Evolutionary conservation across 2,888 invertebrate species (phyloP), one percentile per base, ranked within the genome.

Genomic region (Pristionchus maxplancki): DNA sequence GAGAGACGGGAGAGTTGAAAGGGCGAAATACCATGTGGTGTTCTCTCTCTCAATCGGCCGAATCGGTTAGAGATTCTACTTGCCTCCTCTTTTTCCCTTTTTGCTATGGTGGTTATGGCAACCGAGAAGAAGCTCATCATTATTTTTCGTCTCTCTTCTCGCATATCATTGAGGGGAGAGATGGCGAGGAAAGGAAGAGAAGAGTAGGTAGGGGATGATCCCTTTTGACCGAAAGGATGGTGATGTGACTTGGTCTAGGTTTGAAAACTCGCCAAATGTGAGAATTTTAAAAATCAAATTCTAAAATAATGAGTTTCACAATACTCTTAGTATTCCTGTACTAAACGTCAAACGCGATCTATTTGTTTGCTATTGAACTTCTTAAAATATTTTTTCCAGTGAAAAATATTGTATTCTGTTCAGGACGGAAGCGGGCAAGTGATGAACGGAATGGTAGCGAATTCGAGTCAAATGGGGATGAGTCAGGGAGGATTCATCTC

Each of bases 1-100:
- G 74, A 78, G 78, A 34, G 74, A 74, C 58, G 74, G 31, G 40
- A 74, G 74, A 74, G 78, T 78, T 44, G 78, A 78, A 78, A 78
- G 78, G 78, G 78, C 78, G 78, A 78, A 78, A 78, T 78, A 78
- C 78, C 78, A 78, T 78, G 78, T 48, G 78, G 78, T 44, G 78
- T 78, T 50, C 53, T 83, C 82, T 83, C 34, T 82, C 82, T 53
- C 34, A 17, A 34, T 53, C 40, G 17, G 20, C 20, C 34, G 64
- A 64, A 64, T 64, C 11, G 34, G 62, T 62, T 62, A 64, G 64
- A 64, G 64, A 64, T 64, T 64, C 64, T 44, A 44, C n/a, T 20
- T 40, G 28, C n/a, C 40, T 78, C 44, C n/a, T 48, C 81, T 48
- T 40, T 81, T 48, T 81, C 81, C n/a, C 48, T 31, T 48, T 81